Evolutionary conservation across 2,888 invertebrate genomes (phyloP), one percentile per base, ranked within the genome.

Genomic region (Pyrocoelia pectoralis): DNA sequence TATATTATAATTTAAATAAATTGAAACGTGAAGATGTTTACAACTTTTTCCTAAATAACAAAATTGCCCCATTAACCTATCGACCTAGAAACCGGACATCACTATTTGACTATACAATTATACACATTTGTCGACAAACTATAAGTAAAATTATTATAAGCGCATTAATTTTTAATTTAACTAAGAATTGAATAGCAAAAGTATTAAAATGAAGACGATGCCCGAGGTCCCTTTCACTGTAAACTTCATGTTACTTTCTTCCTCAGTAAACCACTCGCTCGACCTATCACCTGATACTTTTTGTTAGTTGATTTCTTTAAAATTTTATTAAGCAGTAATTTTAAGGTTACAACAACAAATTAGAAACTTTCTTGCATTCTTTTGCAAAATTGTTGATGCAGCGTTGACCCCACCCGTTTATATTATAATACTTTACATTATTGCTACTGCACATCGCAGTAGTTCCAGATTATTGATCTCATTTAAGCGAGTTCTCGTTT

Each of bases 201-300:
- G 46, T 52, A 56, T 33, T 56, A 46, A 33, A 28, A 62, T 43
- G 56, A 65, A 56, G 48, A 50, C 53, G 40, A 33, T 60, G 65
- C 65, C 61, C 49, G 40, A 43, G 65, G 65, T 54, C 56, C 65
- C 65, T 65, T 65, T 65, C 65, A 65, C 65, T 33, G 8, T 2
- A 56, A 61, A 48, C 49, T 51, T 52, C 24, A 57, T 48, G 51
- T 62, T 65, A 67, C 67, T 67, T 67, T 67, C 67, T 67, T 67
- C 65, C 49, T 40, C 55, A 51, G 65, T 67, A 67, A 62, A 48
- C 67, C 65, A 65, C 61, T 67, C 67, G 52, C 29, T 57, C 61
- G 67, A 67, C 65, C 67, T 65, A 38, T 67, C 54, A 65, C 65
- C 67, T 67, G 46, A 33, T n/a, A 33, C 33, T 33, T 64, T 61